Evolutionary conservation across 2,113 vertebrate species (phyloP), one percentile per base, ranked within the genome.

Genomic region (Mionectes macconnelli): DNA sequence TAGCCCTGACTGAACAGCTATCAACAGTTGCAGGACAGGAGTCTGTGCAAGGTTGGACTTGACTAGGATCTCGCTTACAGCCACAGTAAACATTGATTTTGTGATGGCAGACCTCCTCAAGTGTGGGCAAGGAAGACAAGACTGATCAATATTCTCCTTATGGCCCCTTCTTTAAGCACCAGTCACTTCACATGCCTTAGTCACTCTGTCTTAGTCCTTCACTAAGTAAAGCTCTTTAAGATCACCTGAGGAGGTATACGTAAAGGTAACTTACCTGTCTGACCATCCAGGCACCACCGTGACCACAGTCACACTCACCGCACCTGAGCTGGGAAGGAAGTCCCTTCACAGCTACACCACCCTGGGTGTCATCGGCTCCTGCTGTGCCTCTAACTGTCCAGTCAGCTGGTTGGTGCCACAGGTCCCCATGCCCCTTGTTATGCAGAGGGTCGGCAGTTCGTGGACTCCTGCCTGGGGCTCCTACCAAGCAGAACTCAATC

Each of bases 61-160:
- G 8, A 74, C 40, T 64, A 47, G 27, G 16, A 67, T 52, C 10
- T 24, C 18, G 12, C 35, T 83, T 55, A 47, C 12, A 89, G 56
- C 12, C 45, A 39, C 27, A 56, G 12, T 7, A 68, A 77, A 72
- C 16, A 16, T 2, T 0, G 0, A 15, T 10, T 52, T 2, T 31
- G 57, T 2, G 1, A 28, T 31, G 49, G 12, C 64, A 89, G 6
- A 39, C 28, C 12, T 53, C 31, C 47, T 68, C 42, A 47, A 15
- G 14, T 1, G 5, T 57, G 27, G 9, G 6, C 14, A 77, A 74
- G 42, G 40, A 80, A 66, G 19, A 53, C 14, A 56, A 57, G 49
- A 53, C 20, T 27, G 8, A 53, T 50, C 9, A 40, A 22, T 55
- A 15, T 74, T 86, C 64, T 3, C 12, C 10, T 79, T 44, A 42